Evolutionary conservation across 2,888 invertebrate species (phyloP).

Genomic region (Neoascia interrupta): DNA sequence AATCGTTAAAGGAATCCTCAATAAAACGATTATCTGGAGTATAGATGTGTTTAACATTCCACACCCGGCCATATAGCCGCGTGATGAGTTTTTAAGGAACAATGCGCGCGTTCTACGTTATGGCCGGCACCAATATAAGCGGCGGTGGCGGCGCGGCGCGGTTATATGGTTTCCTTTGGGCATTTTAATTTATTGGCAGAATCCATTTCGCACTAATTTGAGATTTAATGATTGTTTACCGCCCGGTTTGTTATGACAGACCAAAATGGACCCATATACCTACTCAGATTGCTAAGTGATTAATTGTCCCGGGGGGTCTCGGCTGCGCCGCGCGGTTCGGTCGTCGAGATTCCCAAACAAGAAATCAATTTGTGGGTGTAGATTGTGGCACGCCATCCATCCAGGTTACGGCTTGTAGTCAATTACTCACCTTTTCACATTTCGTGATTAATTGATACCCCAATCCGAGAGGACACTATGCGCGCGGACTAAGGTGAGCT

Average conservation of each 20-base stretch:
- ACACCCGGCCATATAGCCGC: constrained; percentile 48
- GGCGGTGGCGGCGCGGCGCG: neutral
- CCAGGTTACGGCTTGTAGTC: constrained; percentile 55
- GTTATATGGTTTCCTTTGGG: too few species aligned
- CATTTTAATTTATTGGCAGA: constrained; percentile 65
- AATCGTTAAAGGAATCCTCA: constrained; percentile 54
- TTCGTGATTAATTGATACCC: constrained; percentile 60
- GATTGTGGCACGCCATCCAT: constrained; percentile 67
- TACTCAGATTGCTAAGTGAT: constrained; percentile 64
- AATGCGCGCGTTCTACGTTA: constrained; percentile 37
- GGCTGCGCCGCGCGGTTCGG: constrained; percentile 18
- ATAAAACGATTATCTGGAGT: constrained; percentile 66
- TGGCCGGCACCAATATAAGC: constrained; percentile 18
- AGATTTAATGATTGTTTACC: constrained; percentile 65
- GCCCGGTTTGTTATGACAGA: constrained; percentile 56
- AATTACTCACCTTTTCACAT: constrained; percentile 68
- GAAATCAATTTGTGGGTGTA: constrained; percentile 68
- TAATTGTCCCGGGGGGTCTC: constrained; percentile 50
- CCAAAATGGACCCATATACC: constrained; percentile 13
- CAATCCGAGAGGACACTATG: constrained; percentile 62
- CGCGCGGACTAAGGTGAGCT: constrained; percentile 45
- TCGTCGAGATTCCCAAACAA: constrained; percentile 29
- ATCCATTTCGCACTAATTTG: constrained; percentile 68
- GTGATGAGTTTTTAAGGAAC: constrained; percentile 53
- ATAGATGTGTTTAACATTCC: constrained; percentile 56